Conservation (phyloP, 2,888 invertebrate species). For the Troglohyphantes excavatus region DNA sequence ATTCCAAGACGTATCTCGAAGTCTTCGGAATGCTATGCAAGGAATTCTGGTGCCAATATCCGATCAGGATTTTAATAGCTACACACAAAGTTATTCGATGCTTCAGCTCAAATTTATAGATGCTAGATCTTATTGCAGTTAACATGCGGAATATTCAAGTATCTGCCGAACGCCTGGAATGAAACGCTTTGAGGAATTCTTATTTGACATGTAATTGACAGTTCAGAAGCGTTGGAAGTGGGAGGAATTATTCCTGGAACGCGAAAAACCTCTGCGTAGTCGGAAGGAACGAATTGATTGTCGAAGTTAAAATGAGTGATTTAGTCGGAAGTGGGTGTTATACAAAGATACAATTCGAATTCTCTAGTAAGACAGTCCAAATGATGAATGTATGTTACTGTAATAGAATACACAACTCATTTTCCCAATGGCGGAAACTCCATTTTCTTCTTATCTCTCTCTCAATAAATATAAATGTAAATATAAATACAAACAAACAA, state of each 20-base stretch:
- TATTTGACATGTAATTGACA: constrained; percentile 56
- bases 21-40: constrained; percentile 28
- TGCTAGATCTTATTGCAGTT: constrained; percentile 45
- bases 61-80: constrained; percentile 56
- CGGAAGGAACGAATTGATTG: constrained; percentile 24
- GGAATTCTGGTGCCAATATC: constrained; percentile 42
- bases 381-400: background rate
- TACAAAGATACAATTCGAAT: background rate
- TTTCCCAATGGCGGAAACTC: no score
- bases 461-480: no score
- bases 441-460: no score
- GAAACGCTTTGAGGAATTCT: constrained; percentile 43
- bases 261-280: constrained; percentile 39
- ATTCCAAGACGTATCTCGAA: constrained; percentile 25
- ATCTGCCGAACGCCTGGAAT: constrained; percentile 43
- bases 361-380: background rate
- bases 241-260: background rate
- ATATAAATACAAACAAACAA: no score
- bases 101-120: constrained; percentile 50
- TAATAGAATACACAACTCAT: no score
- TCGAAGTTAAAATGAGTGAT: background rate
- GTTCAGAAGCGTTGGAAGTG: background rate
- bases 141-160: constrained; percentile 47
- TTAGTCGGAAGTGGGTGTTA: background rate
- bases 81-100: constrained; percentile 32